phyloP scores from a whole-genome alignment of 2,888 invertebrate species.

The Camponotus fellah region DNA sequence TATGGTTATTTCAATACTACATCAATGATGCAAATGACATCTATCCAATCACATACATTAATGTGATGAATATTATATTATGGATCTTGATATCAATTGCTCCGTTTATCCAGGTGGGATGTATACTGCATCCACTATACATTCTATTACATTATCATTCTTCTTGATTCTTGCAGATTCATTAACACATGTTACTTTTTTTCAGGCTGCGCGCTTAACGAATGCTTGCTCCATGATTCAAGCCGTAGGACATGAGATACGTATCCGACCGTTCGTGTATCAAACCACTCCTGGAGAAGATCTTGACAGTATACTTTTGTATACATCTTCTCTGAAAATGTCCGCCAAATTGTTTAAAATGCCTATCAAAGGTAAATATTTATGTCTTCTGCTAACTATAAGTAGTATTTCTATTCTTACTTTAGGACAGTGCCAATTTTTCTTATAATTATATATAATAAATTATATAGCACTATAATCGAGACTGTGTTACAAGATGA shows the following conservation, averaged over 20 bases:
- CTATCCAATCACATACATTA: slow-evolving; percentile 88
- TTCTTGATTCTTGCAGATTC: slow-evolving; percentile 22
- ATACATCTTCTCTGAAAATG: slow-evolving; percentile 91
- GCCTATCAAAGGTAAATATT: slow-evolving; percentile 91
- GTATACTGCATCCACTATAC: neutral
- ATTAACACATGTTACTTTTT: slow-evolving; percentile 75
- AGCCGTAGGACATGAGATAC: slow-evolving; percentile 92
- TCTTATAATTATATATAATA: slow-evolving; percentile 82
- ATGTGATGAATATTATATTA: slow-evolving; percentile 88
- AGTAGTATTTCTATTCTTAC: slow-evolving; percentile 89
- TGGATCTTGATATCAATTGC: slow-evolving; percentile 90
- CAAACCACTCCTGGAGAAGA: slow-evolving; percentile 92
- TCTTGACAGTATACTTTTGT: slow-evolving; percentile 92
- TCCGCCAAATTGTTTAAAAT: slow-evolving; percentile 91
- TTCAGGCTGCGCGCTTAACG: slow-evolving; percentile 91
- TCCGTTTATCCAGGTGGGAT: slow-evolving; percentile 90
- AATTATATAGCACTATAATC: neutral
- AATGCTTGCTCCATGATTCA: slow-evolving; percentile 91
- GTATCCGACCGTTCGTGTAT: slow-evolving; percentile 93
- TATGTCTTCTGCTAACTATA: slow-evolving; percentile 89
- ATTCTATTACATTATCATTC: neutral
- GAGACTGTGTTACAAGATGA: neutral
- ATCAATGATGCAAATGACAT: slow-evolving; percentile 88
- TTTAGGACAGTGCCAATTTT: slow-evolving; percentile 91
- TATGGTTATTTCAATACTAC: slow-evolving; percentile 90